Percentiles rank a stretch among this genome's conserved stretches.
Evolutionary conservation across 2,797 vertebrate genomes (phyloP).

Genomic region (Gymnothorax reevesii): DNA sequence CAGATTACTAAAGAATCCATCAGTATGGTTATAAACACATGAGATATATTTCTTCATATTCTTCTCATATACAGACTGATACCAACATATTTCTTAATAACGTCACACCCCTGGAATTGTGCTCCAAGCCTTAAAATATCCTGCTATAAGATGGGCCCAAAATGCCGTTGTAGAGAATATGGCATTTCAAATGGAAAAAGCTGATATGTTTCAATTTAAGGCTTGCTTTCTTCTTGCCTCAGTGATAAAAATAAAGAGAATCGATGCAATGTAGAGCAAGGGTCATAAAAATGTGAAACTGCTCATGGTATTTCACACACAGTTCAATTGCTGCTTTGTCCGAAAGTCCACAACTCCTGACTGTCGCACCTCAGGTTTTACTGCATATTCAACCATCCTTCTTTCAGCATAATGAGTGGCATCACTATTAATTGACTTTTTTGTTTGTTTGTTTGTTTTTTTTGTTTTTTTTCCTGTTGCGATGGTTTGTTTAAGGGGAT

Average conservation of each 20-base stretch:
- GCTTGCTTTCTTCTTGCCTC: background rate
- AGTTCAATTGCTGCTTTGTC: background rate
- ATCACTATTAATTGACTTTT: background rate
- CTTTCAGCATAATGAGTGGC: background rate
- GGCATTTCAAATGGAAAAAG: background rate
- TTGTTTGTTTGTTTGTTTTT: background rate
- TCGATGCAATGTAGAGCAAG: background rate
- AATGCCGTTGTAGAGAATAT: background rate
- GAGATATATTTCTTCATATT: background rate
- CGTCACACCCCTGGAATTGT: background rate
- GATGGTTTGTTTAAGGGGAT: background rate
- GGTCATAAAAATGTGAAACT: background rate
- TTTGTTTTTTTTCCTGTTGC: background rate
- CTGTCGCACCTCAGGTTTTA: background rate
- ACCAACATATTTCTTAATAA: background rate
- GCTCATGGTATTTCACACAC: background rate
- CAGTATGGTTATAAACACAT: background rate
- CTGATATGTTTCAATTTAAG: background rate
- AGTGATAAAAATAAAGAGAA: background rate
- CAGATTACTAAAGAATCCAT: background rate
- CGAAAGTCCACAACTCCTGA: too few species aligned
- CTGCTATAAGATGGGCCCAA: background rate
- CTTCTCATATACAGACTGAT: background rate
- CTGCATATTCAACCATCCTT: background rate
- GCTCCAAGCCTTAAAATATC: background rate